Conservation (phyloP, 2,797 vertebrate species). For the Xerus rutilus region DNA sequence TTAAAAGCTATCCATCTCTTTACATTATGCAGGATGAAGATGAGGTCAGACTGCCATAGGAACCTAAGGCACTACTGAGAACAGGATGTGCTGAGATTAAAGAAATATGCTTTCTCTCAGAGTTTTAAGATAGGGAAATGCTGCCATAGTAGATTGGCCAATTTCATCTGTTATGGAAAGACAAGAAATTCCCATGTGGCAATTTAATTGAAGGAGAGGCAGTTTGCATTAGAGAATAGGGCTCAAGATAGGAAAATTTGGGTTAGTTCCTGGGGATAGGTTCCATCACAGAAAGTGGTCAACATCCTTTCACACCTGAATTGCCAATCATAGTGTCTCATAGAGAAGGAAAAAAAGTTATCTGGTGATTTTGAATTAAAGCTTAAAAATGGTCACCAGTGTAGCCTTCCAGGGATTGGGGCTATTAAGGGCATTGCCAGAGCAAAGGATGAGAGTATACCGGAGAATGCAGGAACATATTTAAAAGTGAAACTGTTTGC, state of each 20-base stretch:
- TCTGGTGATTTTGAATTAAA: slow-evolving; percentile 10
- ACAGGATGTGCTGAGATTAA: neutral
- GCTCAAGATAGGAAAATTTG: neutral
- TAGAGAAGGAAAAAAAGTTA: neutral
- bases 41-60: neutral
- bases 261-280: neutral
- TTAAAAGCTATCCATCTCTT: neutral
- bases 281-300: neutral
- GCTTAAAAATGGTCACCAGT: neutral
- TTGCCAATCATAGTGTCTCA: neutral
- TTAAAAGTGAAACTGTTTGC: neutral
- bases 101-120: neutral
- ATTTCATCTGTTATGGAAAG: slow-evolving; percentile 9
- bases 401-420: neutral
- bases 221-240: neutral
- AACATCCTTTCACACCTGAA: neutral
- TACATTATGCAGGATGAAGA: neutral
- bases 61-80: neutral
- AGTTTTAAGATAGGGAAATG: slow-evolving; percentile 24
- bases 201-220: neutral
- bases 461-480: neutral
- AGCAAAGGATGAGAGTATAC: neutral
- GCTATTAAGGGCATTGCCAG: neutral
- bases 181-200: neutral
- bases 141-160: neutral